Base-by-base conservation (phyloP, 1,140 invertebrate species). In the Colletes latitarsis region DNA sequence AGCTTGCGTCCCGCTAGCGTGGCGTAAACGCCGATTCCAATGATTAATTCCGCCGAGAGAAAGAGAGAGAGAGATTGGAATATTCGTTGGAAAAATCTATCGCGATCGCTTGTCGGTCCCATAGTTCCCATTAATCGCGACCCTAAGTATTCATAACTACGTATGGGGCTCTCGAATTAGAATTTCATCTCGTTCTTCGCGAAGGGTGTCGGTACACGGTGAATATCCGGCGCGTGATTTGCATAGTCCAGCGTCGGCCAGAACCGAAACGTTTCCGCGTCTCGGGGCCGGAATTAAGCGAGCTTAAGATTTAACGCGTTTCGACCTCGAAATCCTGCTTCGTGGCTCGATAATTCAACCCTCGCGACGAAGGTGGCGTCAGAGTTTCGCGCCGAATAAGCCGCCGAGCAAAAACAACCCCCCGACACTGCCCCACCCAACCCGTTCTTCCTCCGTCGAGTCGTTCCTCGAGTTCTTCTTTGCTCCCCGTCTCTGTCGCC, bases 231-330 rank as follows among this genome's bases (percentile, higher is more conserved):
- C 8, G 41, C 39, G 58, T 55, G 73, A 82, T 86, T 86, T 85
- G 62, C 84, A 85, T 86, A 74, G 74, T 43, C 69, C 43, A 30
- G 73, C 63, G 70, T 49, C 53, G 71, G 17, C 60, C 78, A 46
- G 46, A 43, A 52, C 43, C 74, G 52, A 66, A 75, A 71, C 63
- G 74, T 39, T 85, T 77, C 46, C 53, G 43, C 64, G 69, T 82
- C 69, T 75, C 55, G 19, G 74, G 49, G 62, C 30, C 30, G 82
- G 78, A 85, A 85, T 85, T 84, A 85, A 85, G 77, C 70, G 66
- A 72, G 79, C 83, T 85, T 82, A 78, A 82, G 83, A 85, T 85
- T 86, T 85, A 86, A 85, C 83, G 83, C 75, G 76, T 73, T 82
- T 79, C 83, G 53, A 82, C 71, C 68, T 63, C 71, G 57, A 77